Base-by-base conservation (phyloP, 2,113 vertebrate genomes). In the Anhinga rufa region DNA sequence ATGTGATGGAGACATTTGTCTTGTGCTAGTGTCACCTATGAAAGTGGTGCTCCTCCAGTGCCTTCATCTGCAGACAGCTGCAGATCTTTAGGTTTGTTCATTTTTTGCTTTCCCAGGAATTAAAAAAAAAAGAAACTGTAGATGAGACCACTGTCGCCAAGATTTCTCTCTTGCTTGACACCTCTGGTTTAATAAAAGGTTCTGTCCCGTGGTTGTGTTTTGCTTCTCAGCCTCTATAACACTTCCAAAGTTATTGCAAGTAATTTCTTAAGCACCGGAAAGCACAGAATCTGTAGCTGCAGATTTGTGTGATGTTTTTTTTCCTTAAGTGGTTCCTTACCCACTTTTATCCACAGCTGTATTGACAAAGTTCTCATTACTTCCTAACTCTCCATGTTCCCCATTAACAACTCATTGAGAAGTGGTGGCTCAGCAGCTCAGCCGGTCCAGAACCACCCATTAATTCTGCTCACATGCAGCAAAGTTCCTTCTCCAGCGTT, bases 181-280 rank as follows among this genome's bases (percentile, higher is more conserved):
- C 81, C 87, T 89, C 74, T 86, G 24, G 20, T 72, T 88, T 61
- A 83, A 82, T 82, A 69, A 84, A 91, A 93, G 77, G 36, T 82
- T 94, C 49, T 74, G 58, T 95, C 78, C n/a, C 0, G 0, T 86
- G 66, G 70, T 85, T 93, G 16, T 79, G 69, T 89, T 95, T 90
- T 81, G 62, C 70, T 93, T 92, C 65, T 82, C 62, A 84, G 75
- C 72, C 80, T 86, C 57, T 93, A 13, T 70, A 93, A 85, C 25
- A 24, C 52, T 96, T 93, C 92, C 92, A 88, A 90, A 96, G 92
- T 94, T 93, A 94, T 92, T 86, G 44, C 71, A 95, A 95, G 54
- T 93, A 86, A 83, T 96, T 94, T 96, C 81, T 96, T 92, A 65
- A 96, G 90, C 78, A 96, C 95, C 61, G 84, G 93, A 93, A 96